phyloP scores from a whole-genome alignment of 2,888 invertebrate genomes.

The Lasioglossum pauxillum region DNA sequence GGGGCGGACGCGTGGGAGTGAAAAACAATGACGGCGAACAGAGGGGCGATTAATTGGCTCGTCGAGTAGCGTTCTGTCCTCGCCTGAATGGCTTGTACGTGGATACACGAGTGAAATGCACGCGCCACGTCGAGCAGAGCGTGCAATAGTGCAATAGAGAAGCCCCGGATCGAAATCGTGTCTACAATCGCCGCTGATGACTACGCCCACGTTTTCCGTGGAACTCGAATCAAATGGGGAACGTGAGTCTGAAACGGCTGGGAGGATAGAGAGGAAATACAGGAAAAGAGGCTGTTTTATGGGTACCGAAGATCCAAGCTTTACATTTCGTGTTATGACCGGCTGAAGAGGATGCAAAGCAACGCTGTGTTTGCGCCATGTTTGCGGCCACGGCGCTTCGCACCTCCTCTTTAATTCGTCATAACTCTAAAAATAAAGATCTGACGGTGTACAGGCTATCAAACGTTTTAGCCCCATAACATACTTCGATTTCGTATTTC shows the following conservation, averaged over 20 bases:
- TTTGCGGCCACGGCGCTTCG: background rate
- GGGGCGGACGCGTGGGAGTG: constrained; percentile 14
- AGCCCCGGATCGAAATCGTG: background rate
- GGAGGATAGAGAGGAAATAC: background rate
- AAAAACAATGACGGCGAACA: constrained; percentile 29
- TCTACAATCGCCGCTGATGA: constrained; percentile 4
- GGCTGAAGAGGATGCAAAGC: background rate
- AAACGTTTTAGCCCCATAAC: background rate
- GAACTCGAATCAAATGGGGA: background rate
- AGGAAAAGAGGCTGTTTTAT: background rate
- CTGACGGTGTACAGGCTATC: background rate
- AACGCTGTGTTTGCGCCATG: constrained; percentile 4
- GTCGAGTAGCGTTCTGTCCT: background rate
- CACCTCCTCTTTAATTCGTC: constrained; percentile 14
- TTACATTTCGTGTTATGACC: constrained; percentile 15
- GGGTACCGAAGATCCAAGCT: constrained; percentile 9
- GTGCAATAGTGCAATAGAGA: background rate
- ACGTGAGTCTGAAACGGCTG: background rate
- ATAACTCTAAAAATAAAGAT: constrained; percentile 16
- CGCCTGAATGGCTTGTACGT: constrained; percentile 3
- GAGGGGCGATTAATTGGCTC: constrained; percentile 44
- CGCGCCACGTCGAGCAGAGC: background rate
- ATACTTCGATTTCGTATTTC: background rate
- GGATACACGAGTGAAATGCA: background rate
- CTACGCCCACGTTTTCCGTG: background rate